Percentiles rank a stretch among this genome's conserved stretches.
Evolutionary conservation across 2,888 invertebrate species (phyloP).

Genomic region (Diloba caeruleocephala): DNA sequence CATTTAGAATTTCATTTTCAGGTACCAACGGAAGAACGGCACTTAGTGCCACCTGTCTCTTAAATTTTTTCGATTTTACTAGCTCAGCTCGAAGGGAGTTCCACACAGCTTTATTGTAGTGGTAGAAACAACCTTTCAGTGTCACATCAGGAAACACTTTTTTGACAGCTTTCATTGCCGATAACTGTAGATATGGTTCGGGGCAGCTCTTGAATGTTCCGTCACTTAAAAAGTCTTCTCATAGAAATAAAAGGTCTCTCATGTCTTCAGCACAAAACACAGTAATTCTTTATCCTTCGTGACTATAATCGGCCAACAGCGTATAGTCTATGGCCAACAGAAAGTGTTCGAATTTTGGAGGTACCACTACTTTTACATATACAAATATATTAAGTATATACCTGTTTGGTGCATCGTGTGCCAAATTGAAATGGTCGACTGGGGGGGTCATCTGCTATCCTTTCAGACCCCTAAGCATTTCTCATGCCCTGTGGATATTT

Average conservation of each 20-base stretch:
- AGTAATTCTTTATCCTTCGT: neutral
- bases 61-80: conserved; percentile 1
- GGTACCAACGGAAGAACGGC: neutral
- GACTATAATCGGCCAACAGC: neutral
- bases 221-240: conserved; percentile 5
- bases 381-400: no score
- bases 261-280: neutral
- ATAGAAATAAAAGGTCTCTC: conserved; percentile 1
- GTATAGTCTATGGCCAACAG: no score
- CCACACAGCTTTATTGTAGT: no score
- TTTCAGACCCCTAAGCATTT: no score
- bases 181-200: neutral
- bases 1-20: conserved; percentile 2
- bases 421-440: no score
- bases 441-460: no score
- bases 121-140: no score
- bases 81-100: neutral
- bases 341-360: no score
- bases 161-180: neutral
- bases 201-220: conserved; percentile 6
- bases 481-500: no score
- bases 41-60: neutral
- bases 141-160: no score
- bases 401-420: no score
- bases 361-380: no score